Evolutionary conservation across 2,113 vertebrate genomes (phyloP).

Genomic region (Osmerus mordax): DNA sequence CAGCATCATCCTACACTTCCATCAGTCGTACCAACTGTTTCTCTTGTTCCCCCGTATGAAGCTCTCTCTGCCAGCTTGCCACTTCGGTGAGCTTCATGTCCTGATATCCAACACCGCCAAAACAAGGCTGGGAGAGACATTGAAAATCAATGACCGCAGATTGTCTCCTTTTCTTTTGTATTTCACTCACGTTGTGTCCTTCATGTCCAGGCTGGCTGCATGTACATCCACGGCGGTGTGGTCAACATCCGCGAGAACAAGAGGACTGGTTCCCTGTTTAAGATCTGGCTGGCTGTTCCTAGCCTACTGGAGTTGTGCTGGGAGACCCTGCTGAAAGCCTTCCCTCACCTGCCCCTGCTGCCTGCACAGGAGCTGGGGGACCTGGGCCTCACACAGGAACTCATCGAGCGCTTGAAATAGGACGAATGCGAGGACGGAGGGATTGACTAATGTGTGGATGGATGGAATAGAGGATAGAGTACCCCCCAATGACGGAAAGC

Average conservation of each 20-base stretch:
- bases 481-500: conserved; percentile 24
- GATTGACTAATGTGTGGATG: background rate
- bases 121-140: no score
- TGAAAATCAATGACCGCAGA: background rate
- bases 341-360: conserved; percentile 84
- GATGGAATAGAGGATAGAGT: conserved; percentile 20
- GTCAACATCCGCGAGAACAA: conserved; percentile 97
- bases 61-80: no score
- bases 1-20: no score
- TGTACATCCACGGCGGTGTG: conserved; percentile 97
- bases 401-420: conserved; percentile 93
- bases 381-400: conserved; percentile 94
- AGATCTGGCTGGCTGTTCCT: conserved; percentile 95
- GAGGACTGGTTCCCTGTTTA: conserved; percentile 95
- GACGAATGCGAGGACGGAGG: conserved; percentile 3
- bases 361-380: conserved; percentile 86
- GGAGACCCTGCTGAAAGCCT: conserved; percentile 87
- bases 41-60: no score
- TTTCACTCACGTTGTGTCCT: background rate
- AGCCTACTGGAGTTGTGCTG: conserved; percentile 96
- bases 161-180: background rate
- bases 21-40: no score
- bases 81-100: no score
- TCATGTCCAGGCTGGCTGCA: conserved; percentile 85
- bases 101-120: no score